Evolutionary conservation across 2,797 vertebrate species (phyloP).

Genomic region (Telmatherina bonti): DNA sequence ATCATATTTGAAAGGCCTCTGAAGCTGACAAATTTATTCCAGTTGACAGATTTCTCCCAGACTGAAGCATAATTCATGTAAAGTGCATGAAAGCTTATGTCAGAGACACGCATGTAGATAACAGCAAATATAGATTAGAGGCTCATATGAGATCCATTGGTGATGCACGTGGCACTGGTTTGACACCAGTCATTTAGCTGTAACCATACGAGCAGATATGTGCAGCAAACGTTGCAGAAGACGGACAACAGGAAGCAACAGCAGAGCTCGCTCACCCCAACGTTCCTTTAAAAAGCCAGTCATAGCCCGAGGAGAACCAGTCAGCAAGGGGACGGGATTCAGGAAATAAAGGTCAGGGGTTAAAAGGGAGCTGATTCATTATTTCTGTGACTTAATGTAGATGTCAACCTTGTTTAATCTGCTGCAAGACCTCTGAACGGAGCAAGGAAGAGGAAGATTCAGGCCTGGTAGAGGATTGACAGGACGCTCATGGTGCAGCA

Average conservation of each 20-base stretch:
- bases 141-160: neutral
- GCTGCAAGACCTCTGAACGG: neutral
- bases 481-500: slow-evolving; percentile 47
- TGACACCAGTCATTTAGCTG: neutral
- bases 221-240: slow-evolving; percentile 1
- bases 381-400: slow-evolving; percentile 44
- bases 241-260: slow-evolving; percentile 18
- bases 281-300: slow-evolving; percentile 2
- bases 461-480: slow-evolving; percentile 15
- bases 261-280: slow-evolving; percentile 26
- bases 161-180: neutral
- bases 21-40: neutral
- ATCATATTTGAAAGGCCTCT: slow-evolving; percentile 2
- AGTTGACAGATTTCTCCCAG: neutral
- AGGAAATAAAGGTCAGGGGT: slow-evolving; percentile 76
- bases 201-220: neutral
- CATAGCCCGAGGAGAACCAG: slow-evolving; percentile 18
- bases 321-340: slow-evolving; percentile 21
- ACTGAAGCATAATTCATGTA: neutral
- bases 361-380: slow-evolving; percentile 50
- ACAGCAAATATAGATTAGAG: neutral
- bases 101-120: slow-evolving; percentile 3
- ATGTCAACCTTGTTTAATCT: slow-evolving; percentile 27
- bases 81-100: slow-evolving; percentile 5
- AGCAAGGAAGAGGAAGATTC: slow-evolving; percentile 12